Conservation (phyloP, 53 echinoderm and acorn worm species). For the Holothuria leucospilota region DNA sequence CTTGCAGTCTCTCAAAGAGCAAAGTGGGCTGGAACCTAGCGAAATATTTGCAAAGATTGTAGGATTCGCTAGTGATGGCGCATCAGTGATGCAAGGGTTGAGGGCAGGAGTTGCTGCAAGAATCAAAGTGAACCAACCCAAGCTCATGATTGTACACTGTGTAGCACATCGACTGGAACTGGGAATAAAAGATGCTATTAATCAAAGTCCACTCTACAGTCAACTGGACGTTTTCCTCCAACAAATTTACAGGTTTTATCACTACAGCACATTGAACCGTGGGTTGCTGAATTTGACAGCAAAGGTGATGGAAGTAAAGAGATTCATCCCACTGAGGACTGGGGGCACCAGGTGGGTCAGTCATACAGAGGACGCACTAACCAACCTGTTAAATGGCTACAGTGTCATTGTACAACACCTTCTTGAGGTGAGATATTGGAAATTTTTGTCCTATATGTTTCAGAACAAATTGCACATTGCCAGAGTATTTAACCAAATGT, state of each 20-base stretch:
- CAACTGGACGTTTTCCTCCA: background rate
- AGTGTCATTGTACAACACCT: conserved; percentile 3
- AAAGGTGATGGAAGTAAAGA: background rate
- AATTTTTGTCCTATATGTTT: background rate
- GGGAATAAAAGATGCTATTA: background rate
- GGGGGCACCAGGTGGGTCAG: conserved; percentile 13
- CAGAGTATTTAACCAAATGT: background rate
- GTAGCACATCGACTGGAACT: conserved; percentile 1
- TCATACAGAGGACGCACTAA: background rate
- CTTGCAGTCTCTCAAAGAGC: conserved; percentile 8
- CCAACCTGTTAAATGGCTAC: conserved; percentile 1
- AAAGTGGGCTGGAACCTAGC: background rate
- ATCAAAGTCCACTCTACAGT: background rate
- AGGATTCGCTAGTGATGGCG: background rate
- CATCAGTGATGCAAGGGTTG: conserved; percentile 9
- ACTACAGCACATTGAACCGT: conserved; percentile 11
- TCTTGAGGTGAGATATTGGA: background rate
- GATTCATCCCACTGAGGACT: conserved; percentile 2
- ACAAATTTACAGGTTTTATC: conserved; percentile 17
- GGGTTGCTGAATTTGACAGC: background rate
- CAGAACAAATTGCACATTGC: background rate
- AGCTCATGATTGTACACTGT: conserved; percentile 3
- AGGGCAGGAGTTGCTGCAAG: conserved; percentile 11
- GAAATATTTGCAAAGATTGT: conserved; percentile 5
- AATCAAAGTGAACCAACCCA: background rate